phyloP scores from a whole-genome alignment of 2,888 invertebrate species.

The Pollenia griseotomentosa region DNA sequence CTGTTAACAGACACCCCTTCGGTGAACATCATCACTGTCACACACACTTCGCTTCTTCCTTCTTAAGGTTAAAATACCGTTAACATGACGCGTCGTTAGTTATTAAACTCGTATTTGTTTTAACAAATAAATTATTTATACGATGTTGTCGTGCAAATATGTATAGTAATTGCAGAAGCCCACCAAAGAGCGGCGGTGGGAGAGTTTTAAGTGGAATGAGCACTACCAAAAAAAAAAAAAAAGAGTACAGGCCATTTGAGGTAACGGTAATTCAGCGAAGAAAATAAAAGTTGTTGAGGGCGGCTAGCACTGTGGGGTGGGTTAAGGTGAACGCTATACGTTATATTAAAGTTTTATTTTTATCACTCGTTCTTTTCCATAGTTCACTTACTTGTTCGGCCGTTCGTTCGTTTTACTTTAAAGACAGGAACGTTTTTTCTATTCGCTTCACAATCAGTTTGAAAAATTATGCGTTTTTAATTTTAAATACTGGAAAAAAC shows the following conservation, averaged over 20 bases:
- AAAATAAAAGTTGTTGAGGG: slow-evolving; percentile 22
- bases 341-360: slow-evolving; percentile 48
- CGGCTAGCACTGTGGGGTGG: slow-evolving; percentile 17
- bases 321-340: slow-evolving; percentile 44
- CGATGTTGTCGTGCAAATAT: slow-evolving; percentile 67
- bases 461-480: slow-evolving; percentile 56
- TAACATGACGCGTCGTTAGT: slow-evolving; percentile 76
- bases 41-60: slow-evolving; percentile 44
- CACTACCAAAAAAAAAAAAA: not conserved
- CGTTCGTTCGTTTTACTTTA: slow-evolving; percentile 21
- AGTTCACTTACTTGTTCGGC: slow-evolving; percentile 20
- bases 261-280: slow-evolving; percentile 19
- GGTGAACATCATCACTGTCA: slow-evolving; percentile 58
- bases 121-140: slow-evolving; percentile 76
- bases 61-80: slow-evolving; percentile 73
- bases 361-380: slow-evolving; percentile 31
- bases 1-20: slow-evolving; percentile 55
- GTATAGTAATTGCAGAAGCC: slow-evolving; percentile 44
- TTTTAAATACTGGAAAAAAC: slow-evolving; percentile 20
- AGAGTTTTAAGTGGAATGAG: slow-evolving; percentile 28
- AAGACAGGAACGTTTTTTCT: slow-evolving; percentile 25
- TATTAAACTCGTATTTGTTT: slow-evolving; percentile 76
- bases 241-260: slow-evolving; percentile 24
- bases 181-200: slow-evolving; percentile 13
- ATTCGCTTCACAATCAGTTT: slow-evolving; percentile 41